Conservation (phyloP, 2,888 invertebrate species). For the Scaptodrosophila latifasciaeformis region DNA sequence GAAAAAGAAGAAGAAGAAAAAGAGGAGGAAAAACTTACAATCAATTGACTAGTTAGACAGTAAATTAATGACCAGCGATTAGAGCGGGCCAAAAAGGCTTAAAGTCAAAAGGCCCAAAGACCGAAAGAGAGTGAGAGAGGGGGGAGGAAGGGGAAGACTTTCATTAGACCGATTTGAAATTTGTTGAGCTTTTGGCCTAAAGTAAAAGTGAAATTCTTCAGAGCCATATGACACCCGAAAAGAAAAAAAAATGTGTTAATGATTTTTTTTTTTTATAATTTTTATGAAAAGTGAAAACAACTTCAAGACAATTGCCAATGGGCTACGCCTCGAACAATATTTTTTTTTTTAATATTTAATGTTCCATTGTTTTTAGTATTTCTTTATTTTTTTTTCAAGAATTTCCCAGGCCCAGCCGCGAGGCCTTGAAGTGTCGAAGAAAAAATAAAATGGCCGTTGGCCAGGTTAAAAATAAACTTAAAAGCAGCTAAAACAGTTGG, state of each 20-base stretch:
- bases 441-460: not conserved
- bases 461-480: constrained; percentile 47
- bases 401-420: not conserved
- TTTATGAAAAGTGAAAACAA: constrained; percentile 1
- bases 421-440: not conserved
- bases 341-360: not conserved
- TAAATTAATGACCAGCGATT: constrained; percentile 41
- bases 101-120: constrained; percentile 20
- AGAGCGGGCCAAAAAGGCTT: constrained; percentile 27
- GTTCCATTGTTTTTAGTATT: constrained; percentile 1
- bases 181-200: too few relatives aligned
- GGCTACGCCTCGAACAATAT: not conserved
- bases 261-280: too few relatives aligned
- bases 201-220: constrained; percentile 59
- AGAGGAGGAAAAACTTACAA: constrained; percentile 7
- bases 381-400: too few relatives aligned
- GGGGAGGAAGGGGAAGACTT: not conserved
- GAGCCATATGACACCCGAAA: constrained; percentile 24
- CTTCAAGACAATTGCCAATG: too few relatives aligned
- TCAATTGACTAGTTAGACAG: constrained; percentile 42
- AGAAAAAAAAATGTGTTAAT: constrained; percentile 15
- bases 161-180: too few relatives aligned
- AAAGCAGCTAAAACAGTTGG: constrained; percentile 45
- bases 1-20: constrained; percentile 4
- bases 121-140: too few relatives aligned